Evolutionary conservation across 2,113 vertebrate species (phyloP).

Genomic region (Laterallus jamaicensis): DNA sequence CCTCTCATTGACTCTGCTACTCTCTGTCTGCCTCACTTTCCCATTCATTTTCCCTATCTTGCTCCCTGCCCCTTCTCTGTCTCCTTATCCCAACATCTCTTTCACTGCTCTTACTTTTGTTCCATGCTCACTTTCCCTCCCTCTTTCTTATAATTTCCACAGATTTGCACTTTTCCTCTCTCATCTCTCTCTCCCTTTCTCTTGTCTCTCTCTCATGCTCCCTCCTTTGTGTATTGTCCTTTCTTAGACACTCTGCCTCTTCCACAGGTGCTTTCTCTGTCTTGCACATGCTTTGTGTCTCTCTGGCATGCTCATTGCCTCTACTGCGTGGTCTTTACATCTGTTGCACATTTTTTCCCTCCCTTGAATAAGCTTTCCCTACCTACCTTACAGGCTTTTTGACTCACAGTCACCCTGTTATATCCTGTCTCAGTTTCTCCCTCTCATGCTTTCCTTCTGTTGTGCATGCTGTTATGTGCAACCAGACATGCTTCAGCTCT

Average conservation of each 20-base stretch:
- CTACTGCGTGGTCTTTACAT: background rate
- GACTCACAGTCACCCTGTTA: background rate
- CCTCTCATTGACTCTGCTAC: background rate
- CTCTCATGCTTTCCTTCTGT: background rate
- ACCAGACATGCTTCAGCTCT: background rate
- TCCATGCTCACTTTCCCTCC: background rate
- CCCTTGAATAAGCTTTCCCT: background rate
- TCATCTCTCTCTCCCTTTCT: background rate
- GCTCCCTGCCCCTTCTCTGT: background rate
- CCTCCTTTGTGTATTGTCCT: background rate
- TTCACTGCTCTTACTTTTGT: background rate
- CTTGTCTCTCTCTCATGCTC: background rate
- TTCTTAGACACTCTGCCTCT: background rate
- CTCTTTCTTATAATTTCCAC: background rate
- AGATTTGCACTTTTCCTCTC: background rate
- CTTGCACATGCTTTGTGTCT: background rate
- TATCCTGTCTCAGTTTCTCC: background rate
- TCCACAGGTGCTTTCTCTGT: background rate
- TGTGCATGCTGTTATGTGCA: background rate
- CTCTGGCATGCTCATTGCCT: background rate
- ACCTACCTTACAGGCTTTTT: background rate
- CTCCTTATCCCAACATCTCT: background rate
- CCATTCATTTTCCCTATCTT: background rate
- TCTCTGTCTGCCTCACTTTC: background rate
- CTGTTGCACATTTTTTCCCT: background rate